Evolutionary conservation across 2,888 invertebrate genomes (phyloP).

Genomic region (Noctua fimbriata): DNA sequence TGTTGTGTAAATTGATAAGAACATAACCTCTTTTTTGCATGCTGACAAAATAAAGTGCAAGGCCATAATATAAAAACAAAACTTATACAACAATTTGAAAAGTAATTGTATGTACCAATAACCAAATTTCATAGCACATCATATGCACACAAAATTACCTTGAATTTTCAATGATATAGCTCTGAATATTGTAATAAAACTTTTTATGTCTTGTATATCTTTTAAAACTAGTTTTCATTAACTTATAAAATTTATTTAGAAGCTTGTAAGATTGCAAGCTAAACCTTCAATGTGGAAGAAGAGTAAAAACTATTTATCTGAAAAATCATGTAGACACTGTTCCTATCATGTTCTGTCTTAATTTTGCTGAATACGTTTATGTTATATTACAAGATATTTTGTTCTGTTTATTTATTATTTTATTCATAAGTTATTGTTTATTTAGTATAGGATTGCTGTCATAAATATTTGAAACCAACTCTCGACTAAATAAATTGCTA

Average conservation of each 20-base stretch:
- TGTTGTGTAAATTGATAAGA: conserved; percentile 61
- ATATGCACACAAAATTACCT: conserved; percentile 27
- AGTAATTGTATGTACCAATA: conserved; percentile 28
- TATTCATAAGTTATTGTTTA: conserved; percentile 42
- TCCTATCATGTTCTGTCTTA: background rate
- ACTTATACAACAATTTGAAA: conserved; percentile 24
- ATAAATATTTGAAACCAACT: conserved; percentile 4
- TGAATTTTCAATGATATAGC: conserved; percentile 29
- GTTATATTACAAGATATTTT: background rate
- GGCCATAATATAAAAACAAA: conserved; percentile 42
- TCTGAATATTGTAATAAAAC: conserved; percentile 32
- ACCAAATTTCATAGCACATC: conserved; percentile 13
- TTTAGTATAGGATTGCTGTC: conserved; percentile 21
- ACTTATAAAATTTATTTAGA: background rate
- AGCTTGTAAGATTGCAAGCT: background rate
- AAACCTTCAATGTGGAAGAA: background rate
- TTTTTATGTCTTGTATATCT: conserved; percentile 32
- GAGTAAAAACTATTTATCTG: background rate
- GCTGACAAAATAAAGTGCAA: conserved; percentile 66
- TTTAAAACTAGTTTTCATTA: background rate
- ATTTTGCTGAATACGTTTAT: conserved; percentile 13
- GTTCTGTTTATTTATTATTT: conserved; percentile 31
- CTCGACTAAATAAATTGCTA: conserved; percentile 24
- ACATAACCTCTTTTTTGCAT: conserved; percentile 73
- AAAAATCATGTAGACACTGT: conserved; percentile 7